Evolutionary conservation across 2,113 vertebrate species (phyloP), one percentile per base, ranked within the genome.

Genomic region (Loxodonta africana): DNA sequence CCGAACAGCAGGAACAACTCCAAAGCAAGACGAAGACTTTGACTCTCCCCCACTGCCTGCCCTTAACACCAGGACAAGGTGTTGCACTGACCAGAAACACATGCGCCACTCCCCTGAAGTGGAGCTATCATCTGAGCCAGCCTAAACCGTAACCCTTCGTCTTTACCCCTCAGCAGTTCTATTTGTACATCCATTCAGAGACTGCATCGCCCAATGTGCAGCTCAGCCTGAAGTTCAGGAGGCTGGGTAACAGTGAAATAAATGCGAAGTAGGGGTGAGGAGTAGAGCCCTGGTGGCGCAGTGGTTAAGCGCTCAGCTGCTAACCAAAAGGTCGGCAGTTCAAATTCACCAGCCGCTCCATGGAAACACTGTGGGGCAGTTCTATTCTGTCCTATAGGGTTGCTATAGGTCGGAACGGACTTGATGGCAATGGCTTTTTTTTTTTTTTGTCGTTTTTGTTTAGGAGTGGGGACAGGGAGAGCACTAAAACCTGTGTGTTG

Each of bases 21-120:
- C 67, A 78, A 95, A 94, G 60, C 78, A 93, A 81, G 14, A 95
- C 33, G 14, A 80, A 83, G 37, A 88, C n/a, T 69, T 94, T 97
- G 93, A 53, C 41, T 73, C 44, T 77, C 12, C 60, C 33, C 44
- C 20, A 18, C 14, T 15, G 48, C 53, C 37, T 3, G 8, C 25
- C 48, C 57, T 73, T 46, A 48, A 53, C 62, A 78, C 69, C 51
- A 83, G 93, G n/a, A 67, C 41, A 67, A 73, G 62, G 46, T 71
- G 26, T 44, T 4, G 37, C 28, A 30, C 9, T 41, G 84, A 51
- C 23, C 8, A 37, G 37, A 90, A 83, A 88, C 69, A 46, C 2
- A 77, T 26, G 18, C 44, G n/a, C 26, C 23, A 78, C 69, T 14
- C 3, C 60, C 9, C 26, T 2, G 51, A 85, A 26, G 18, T 15